phyloP scores from a whole-genome alignment of 2,113 vertebrate species.

The Baryphthengus martii region DNA sequence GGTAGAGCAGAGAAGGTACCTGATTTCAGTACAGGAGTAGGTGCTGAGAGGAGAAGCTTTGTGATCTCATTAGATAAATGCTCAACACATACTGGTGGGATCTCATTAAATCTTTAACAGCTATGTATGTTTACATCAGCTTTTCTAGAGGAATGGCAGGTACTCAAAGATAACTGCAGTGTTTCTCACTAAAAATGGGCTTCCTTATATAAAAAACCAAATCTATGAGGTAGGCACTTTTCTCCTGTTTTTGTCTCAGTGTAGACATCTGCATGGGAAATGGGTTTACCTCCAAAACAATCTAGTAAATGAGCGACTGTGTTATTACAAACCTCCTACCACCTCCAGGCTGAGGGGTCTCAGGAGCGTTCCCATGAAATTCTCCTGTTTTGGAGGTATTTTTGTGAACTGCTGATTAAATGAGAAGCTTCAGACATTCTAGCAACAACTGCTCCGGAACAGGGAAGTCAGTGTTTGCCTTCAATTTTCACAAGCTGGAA shows the following conservation, averaged over 20 bases:
- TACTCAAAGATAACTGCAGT: background rate
- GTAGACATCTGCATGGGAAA: background rate
- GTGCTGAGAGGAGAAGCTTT: constrained; percentile 29
- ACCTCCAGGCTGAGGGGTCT: background rate
- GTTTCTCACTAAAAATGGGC: background rate
- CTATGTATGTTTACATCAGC: constrained; percentile 31
- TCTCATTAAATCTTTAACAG: constrained; percentile 43
- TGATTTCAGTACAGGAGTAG: constrained; percentile 47
- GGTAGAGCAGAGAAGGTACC: background rate
- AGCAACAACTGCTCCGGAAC: background rate
- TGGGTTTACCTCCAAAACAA: constrained; percentile 22
- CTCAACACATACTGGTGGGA: constrained; percentile 11
- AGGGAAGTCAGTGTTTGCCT: constrained; percentile 1
- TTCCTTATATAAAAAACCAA: background rate
- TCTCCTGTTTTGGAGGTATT: background rate
- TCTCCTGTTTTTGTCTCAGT: background rate
- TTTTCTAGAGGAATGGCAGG: constrained; percentile 17
- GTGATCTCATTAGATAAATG: constrained; percentile 57
- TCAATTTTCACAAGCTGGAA: constrained; percentile 26
- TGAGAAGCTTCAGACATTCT: background rate
- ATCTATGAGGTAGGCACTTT: background rate
- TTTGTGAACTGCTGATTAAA: background rate
- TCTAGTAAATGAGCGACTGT: background rate
- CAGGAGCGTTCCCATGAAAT: background rate
- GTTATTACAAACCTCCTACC: constrained; percentile 45